Evolutionary conservation across 1,140 invertebrate genomes (phyloP).

Genomic region (Magallana gigas): DNA sequence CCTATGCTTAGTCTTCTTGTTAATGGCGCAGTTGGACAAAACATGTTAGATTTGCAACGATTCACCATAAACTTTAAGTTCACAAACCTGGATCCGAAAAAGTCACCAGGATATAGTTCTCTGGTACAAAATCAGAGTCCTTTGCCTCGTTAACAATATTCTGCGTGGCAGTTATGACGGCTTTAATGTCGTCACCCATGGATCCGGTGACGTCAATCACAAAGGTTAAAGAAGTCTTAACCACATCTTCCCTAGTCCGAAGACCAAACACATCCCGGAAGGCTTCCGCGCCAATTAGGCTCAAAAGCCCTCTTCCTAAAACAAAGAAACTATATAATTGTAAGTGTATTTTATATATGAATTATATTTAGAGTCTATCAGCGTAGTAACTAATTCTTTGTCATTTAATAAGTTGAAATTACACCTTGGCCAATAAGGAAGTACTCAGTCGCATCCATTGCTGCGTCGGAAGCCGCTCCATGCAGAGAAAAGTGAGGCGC

Average conservation of each 20-base stretch:
- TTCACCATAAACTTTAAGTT: too few species aligned
- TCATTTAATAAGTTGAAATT: not conserved
- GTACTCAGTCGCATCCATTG: slow-evolving; percentile 22
- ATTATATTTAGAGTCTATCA: too few species aligned
- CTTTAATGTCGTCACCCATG: slow-evolving; percentile 65
- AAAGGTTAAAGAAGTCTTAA: slow-evolving; percentile 58
- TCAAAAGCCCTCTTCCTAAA: slow-evolving; percentile 15
- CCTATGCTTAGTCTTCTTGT: too few species aligned
- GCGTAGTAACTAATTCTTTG: too few species aligned
- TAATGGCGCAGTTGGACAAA: too few species aligned
- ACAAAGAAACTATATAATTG: not conserved
- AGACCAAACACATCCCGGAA: slow-evolving; percentile 31
- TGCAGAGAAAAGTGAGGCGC: slow-evolving; percentile 45
- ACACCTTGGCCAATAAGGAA: slow-evolving; percentile 47
- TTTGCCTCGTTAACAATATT: slow-evolving; percentile 56
- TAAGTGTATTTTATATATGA: too few species aligned
- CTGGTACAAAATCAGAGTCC: slow-evolving; percentile 60
- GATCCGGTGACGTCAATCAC: slow-evolving; percentile 66
- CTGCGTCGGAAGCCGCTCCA: slow-evolving; percentile 15
- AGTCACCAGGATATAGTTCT: slow-evolving; percentile 62
- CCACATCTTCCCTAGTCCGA: not conserved
- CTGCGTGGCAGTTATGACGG: slow-evolving; percentile 57
- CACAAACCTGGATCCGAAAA: slow-evolving; percentile 67
- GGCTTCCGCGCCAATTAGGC: not conserved
- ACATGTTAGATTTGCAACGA: too few species aligned